Evolutionary conservation across 1,140 invertebrate species (phyloP), one percentile per base, ranked within the genome.

Genomic region (Aphidius gifuensis): DNA sequence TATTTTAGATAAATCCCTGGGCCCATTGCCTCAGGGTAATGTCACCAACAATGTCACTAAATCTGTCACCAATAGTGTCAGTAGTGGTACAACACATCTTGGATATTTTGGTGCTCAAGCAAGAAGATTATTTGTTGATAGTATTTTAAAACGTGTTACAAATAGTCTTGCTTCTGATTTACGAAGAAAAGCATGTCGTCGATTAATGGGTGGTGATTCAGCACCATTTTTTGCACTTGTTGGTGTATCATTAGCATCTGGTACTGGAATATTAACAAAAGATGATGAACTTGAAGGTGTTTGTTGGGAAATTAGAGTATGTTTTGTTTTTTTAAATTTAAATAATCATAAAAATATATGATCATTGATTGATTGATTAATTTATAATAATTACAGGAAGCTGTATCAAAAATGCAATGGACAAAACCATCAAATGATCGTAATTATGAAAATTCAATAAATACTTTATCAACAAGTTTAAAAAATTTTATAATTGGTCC

Each of bases 271-370:
- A 53, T 74, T 92, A n/a, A 91, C 88, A 3, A 89, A 90, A 69
- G 87, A 92, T 64, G 88, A 92, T 73, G 88, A 92, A 79, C 71
- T 91, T 5, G 90, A 92, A 77, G 86, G 86, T 44, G 82, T 92
- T 9, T 92, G 90, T 67, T 88, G 86, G 84, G 89, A 92, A 81
- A 92, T 93, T 58, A 79, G 88, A 65, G 88, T 88, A 77, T 76
- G 68, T 70, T 45, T 51, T 7, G 6, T 43, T n/a, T 54, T 45
- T 50, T 57, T 45, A 5, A 57, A 54, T 53, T 40, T 42, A 40
- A 43, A 61, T 42, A 11, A 48, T 61, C 8, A n/a, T 2, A 57
- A 42, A 16, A 11, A 53, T 43, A 43, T 16, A 16, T 16, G 16
- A 16, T 16, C 1, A 16, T 16, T 1, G 16, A 16, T 16, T 16